Conservation (phyloP, 2,113 vertebrate genomes). For the Parus major region DNA sequence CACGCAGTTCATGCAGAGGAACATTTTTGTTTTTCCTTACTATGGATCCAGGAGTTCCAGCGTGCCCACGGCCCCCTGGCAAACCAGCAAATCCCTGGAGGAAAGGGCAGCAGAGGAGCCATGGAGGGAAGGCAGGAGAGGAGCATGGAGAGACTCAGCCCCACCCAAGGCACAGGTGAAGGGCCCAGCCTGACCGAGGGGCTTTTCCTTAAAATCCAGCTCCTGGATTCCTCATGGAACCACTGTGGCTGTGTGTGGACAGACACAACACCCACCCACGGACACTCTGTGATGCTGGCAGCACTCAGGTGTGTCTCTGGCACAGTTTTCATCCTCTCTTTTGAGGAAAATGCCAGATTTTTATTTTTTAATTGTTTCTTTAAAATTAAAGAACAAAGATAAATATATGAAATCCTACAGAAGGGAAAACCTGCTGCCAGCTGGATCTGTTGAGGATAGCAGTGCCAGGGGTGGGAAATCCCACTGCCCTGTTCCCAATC, state of each 20-base stretch:
- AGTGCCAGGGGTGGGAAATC: neutral
- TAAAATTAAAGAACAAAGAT: neutral
- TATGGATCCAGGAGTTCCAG: constrained; percentile 74
- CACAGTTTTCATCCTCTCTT: neutral
- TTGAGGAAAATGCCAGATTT: neutral
- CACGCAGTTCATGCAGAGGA: neutral
- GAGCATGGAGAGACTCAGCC: neutral
- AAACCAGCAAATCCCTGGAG: constrained; percentile 79
- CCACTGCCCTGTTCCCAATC: neutral
- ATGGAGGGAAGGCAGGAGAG: neutral
- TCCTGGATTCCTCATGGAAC: neutral
- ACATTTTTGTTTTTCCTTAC: constrained; percentile 59
- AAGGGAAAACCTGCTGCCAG: neutral
- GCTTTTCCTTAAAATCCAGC: neutral
- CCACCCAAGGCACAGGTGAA: neutral
- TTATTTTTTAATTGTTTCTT: neutral
- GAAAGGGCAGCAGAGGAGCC: neutral
- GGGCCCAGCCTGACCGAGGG: neutral
- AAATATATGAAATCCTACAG: neutral
- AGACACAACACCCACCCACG: accelerated
- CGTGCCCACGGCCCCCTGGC: constrained; percentile 70
- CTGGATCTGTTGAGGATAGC: neutral
- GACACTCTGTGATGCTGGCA: neutral
- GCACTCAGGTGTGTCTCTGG: neutral
- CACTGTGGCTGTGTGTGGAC: accelerated